Evolutionary conservation across 2,113 vertebrate genomes (phyloP).

Genomic region (Mustelus asterias): DNA sequence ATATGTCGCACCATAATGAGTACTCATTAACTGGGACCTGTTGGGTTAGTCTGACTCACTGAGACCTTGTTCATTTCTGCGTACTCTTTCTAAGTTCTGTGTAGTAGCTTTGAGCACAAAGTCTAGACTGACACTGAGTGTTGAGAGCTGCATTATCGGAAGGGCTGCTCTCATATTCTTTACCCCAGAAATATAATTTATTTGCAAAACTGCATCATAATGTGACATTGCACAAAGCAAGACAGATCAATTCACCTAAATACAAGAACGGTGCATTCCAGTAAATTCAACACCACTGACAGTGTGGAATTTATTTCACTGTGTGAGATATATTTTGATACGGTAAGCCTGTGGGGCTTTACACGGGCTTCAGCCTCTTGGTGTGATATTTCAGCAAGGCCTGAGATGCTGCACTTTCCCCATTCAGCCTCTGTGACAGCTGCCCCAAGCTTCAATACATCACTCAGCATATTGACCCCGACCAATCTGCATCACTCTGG

Average conservation of each 20-base stretch:
- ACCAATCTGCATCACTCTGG: neutral
- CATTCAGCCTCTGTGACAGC: too few species aligned
- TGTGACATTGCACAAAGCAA: neutral
- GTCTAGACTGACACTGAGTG: neutral
- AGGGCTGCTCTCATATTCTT: neutral
- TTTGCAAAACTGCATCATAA: neutral
- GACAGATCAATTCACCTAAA: neutral
- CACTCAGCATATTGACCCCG: too few species aligned
- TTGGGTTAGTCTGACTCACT: neutral
- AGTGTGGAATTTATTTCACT: neutral
- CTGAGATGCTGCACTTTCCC: too few species aligned
- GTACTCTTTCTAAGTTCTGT: neutral
- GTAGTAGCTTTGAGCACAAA: neutral
- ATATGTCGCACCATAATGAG: neutral
- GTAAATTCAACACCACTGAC: neutral
- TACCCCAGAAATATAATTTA: neutral
- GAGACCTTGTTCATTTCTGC: neutral
- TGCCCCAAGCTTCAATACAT: neutral
- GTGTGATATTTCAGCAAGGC: neutral
- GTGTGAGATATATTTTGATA: neutral
- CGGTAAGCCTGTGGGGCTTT: too few species aligned
- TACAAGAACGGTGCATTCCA: neutral
- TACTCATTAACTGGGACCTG: neutral
- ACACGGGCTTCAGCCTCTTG: neutral
- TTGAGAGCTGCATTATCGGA: neutral